phyloP scores from a whole-genome alignment of 2,113 vertebrate species.

The Phaetusa simplex region DNA sequence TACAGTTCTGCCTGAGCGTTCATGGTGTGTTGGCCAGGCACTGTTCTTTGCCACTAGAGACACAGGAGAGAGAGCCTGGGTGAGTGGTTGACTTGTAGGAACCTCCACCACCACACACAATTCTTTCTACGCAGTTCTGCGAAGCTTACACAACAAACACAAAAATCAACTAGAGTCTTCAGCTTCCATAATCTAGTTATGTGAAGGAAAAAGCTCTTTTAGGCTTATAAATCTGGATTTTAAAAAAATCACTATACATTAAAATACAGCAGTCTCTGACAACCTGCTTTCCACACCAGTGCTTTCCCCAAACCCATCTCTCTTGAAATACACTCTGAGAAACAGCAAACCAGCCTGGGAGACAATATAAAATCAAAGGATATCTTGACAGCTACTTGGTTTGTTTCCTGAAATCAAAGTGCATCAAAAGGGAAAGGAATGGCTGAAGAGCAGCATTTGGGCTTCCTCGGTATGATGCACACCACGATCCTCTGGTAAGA shows the following conservation, averaged over 20 bases:
- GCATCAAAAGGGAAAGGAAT: background rate
- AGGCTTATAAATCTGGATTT: background rate
- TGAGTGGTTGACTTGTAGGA: background rate
- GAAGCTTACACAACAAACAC: background rate
- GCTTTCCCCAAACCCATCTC: background rate
- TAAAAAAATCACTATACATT: background rate
- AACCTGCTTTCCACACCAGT: background rate
- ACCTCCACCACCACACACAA: background rate
- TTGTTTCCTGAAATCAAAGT: background rate
- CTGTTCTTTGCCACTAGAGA: rapidly evolving
- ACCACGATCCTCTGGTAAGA: background rate
- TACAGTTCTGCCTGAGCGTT: background rate
- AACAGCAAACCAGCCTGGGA: background rate
- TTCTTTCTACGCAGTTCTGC: background rate
- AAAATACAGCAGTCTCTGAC: background rate
- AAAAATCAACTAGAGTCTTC: background rate
- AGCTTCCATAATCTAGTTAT: background rate
- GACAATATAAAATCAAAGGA: background rate
- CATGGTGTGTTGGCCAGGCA: background rate
- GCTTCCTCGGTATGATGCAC: background rate
- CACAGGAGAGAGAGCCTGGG: background rate
- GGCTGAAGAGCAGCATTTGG: background rate
- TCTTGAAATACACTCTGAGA: background rate
- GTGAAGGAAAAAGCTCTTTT: background rate
- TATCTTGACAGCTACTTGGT: background rate